Base-by-base conservation (phyloP, 2,888 invertebrate genomes). In the Opisthograptis luteolata region DNA sequence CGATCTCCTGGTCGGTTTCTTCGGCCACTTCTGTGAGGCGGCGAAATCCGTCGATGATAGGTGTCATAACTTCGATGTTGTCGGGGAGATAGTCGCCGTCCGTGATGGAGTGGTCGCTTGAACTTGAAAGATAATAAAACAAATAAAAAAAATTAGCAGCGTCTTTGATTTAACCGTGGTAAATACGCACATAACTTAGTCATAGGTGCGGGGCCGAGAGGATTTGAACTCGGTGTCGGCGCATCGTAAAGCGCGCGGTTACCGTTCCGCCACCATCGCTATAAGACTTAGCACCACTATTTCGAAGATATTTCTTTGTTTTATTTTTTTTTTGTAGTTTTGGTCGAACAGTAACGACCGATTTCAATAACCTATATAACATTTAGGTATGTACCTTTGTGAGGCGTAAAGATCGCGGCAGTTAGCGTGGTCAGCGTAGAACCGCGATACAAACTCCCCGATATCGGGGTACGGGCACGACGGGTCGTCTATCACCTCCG, bases 381-480 rank as follows among this genome's bases (percentile, higher is more conserved):
- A n/a, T n/a, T n/a, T n/a, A n/a, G n/a, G 10, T 25, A 25, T n/a
- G 4, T 37, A 89, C 89, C 86, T 87, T 35, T 76, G 76, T 28
- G 77, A 81, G 1, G 83, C 76, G 54, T 94, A 93, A 13, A 93
- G 88, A 49, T 94, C 94, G 47, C 93, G 92, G 63, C 94, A 94
- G 55, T 92, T 92, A 1, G 93, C 93, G 64, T 94, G 94, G 66
- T 94, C 94, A 7, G 92, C 92, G 76, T 95, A 95, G 79, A 95
- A 95, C 62, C 93, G 92, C 32, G 93, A 92, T 14, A 94, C 93
- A 65, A 94, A 94, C 69, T 94, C 93, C 51, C 94, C 94, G 35
- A 94, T 91, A 65, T 94, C 94, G 12, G 91, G 90, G 54, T 92
- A 89, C 3, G 79, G 70, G 54, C 79, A 85, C 3, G 76, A 60